Conservation (phyloP, 2,888 invertebrate species). For the Polydesmus complanatus region DNA sequence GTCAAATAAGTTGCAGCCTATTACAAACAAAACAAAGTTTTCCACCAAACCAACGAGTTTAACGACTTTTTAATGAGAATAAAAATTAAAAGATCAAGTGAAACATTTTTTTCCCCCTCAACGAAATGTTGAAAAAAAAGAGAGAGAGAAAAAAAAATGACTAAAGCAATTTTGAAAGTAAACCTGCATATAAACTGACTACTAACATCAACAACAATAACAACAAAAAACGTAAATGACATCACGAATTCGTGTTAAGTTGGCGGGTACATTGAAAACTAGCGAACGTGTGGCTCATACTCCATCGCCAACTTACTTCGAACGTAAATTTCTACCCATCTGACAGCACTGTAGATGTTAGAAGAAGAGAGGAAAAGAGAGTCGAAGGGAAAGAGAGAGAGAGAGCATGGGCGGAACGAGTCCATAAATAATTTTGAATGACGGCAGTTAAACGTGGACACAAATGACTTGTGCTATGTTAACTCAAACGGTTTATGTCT, state of each 20-base stretch:
- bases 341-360: conserved; percentile 8
- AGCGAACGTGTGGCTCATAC: background rate
- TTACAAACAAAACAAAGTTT: background rate
- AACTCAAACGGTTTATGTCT: conserved; percentile 8
- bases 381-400: conserved; percentile 10
- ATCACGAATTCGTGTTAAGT: background rate
- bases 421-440: background rate
- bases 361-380: conserved; percentile 16
- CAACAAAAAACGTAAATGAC: background rate
- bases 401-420: conserved; percentile 7
- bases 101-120: no score
- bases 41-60: background rate
- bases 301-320: background rate
- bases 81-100: background rate
- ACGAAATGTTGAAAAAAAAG: no score
- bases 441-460: conserved; percentile 2
- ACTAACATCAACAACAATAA: no score
- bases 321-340: no score
- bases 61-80: background rate
- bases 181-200: no score
- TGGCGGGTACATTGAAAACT: background rate
- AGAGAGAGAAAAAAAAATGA: no score
- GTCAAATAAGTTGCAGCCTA: no score
- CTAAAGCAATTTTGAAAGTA: no score
- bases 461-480: conserved; percentile 3